Percentiles rank a stretch among this genome's conserved stretches.
Conservation (phyloP, 2,113 vertebrate genomes). For the Pedionomus torquatus region DNA sequence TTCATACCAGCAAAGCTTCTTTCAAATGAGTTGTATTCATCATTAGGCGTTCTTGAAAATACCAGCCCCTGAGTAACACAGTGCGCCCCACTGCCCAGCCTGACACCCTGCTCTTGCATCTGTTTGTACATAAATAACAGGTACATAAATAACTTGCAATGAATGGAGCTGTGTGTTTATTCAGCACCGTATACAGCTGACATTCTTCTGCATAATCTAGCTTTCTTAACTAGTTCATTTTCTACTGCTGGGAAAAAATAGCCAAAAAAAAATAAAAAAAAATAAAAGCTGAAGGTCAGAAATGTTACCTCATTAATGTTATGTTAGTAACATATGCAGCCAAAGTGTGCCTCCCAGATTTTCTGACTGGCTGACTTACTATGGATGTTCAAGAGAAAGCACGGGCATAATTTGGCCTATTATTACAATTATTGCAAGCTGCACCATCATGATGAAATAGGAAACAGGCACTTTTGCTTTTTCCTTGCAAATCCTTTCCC, state of each 20-base stretch:
- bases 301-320: neutral
- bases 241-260: neutral
- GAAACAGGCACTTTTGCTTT: neutral
- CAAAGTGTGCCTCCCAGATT: neutral
- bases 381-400: neutral
- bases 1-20: neutral
- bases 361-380: neutral
- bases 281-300: neutral
- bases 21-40: neutral
- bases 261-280: neutral
- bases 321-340: neutral
- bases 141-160: neutral
- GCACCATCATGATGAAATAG: neutral
- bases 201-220: neutral
- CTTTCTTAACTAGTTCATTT: neutral
- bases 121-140: slow-evolving; percentile 6
- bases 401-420: neutral
- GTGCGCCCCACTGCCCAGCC: neutral
- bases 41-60: neutral
- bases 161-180: neutral
- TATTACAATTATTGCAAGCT: neutral
- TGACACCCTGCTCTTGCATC: neutral
- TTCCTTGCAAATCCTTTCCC: neutral
- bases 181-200: neutral
- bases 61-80: neutral